These are phyloP conservation scores for Scaptomyza flava DNA, from an alignment of 2,888 invertebrate genomes.

Conservation along the genomic window DNA sequence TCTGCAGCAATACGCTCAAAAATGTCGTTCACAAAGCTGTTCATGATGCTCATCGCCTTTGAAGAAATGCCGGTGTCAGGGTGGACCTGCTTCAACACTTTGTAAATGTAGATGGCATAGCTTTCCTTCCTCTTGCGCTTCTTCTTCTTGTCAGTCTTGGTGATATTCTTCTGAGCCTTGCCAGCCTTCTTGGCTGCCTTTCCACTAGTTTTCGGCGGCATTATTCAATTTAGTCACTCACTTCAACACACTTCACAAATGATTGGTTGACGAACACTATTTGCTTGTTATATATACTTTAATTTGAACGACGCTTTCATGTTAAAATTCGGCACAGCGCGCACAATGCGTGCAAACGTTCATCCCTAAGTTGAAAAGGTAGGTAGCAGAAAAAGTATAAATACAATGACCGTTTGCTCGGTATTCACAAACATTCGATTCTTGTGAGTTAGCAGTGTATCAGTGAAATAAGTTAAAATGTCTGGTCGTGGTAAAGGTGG, in stretches of 20 bases:
- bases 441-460: too few species aligned
- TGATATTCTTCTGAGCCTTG: constrained; percentile 86
- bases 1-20: constrained; percentile 89
- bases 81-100: constrained; percentile 86
- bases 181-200: constrained; percentile 85
- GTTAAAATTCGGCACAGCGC: background rate
- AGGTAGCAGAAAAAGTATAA: constrained; percentile 19
- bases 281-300: constrained; percentile 25
- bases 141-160: constrained; percentile 87
- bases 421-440: background rate
- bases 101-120: constrained; percentile 85
- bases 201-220: constrained; percentile 83
- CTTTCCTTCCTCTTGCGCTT: constrained; percentile 67
- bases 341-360: background rate
- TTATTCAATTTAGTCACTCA: constrained; percentile 39
- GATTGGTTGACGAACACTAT: background rate
- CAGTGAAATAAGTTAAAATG: too few species aligned
- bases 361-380: constrained; percentile 16
- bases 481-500: background rate
- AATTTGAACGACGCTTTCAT: constrained; percentile 25
- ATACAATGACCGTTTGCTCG: background rate
- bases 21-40: constrained; percentile 90
- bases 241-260: constrained; percentile 28
- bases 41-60: constrained; percentile 90
- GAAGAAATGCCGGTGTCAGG: constrained; percentile 88